phyloP scores from a whole-genome alignment of 1,140 invertebrate species.

The Pachypeltis micranthus region DNA sequence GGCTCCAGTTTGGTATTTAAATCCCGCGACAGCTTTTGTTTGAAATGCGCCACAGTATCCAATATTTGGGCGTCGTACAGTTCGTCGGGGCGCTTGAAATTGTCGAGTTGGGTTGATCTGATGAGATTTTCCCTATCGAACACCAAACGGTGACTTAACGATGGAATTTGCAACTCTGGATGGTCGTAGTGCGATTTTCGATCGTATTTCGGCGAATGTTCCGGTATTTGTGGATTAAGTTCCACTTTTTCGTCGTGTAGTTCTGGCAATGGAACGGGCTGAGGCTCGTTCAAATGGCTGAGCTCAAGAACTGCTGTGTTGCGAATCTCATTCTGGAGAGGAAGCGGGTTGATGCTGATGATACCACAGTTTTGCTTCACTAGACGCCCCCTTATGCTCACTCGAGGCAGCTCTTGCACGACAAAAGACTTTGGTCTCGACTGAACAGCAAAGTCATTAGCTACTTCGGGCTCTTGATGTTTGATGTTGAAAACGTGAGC shows the following conservation, averaged over 20 bases:
- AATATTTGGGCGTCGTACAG: too few species aligned
- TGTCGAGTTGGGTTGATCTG: too few species aligned
- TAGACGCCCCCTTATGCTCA: constrained; percentile 11
- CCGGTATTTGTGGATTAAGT: too few species aligned
- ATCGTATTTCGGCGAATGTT: too few species aligned
- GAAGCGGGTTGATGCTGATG: constrained; percentile 5
- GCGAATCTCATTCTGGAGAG: not conserved
- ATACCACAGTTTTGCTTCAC: constrained; percentile 8
- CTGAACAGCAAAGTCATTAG: not conserved
- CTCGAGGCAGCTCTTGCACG: constrained; percentile 13
- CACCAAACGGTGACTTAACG: too few species aligned
- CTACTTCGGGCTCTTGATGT: not conserved
- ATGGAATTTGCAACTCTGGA: too few species aligned
- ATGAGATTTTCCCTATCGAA: too few species aligned
- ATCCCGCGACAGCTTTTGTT: not conserved
- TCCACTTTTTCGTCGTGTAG: too few species aligned
- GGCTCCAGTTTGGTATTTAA: not conserved
- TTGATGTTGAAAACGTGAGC: not conserved
- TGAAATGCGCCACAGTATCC: not conserved
- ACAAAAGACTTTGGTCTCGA: not conserved
- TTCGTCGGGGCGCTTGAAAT: too few species aligned
- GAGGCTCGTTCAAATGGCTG: constrained; percentile 6
- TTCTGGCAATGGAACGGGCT: too few species aligned
- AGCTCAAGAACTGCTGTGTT: constrained; percentile 12
- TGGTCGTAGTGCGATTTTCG: too few species aligned